Conservation (phyloP, 2,113 vertebrate species). For the Hyla sarda region DNA sequence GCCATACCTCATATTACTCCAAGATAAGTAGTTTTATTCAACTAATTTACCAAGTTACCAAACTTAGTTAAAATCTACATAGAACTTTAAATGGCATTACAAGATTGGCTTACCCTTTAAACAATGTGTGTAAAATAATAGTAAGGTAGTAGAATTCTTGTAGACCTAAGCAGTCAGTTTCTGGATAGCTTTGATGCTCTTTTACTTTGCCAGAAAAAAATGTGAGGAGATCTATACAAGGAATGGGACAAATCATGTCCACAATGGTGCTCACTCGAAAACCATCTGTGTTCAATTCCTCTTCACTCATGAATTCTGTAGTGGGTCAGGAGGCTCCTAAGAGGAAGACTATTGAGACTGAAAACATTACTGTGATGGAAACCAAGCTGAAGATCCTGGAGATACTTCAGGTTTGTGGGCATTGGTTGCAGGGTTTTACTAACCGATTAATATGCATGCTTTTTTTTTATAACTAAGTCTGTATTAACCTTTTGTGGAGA, state of each 20-base stretch:
- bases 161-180: too few relatives aligned
- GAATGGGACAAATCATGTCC: constrained; percentile 97
- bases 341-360: constrained; percentile 84
- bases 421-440: not conserved
- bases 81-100: too few relatives aligned
- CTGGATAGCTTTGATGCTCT: not conserved
- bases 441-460: not conserved
- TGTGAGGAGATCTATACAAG: constrained; percentile 92
- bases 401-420: constrained; percentile 87
- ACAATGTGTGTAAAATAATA: not conserved
- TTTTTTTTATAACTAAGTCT: not conserved
- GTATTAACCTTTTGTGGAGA: not conserved
- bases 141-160: not conserved
- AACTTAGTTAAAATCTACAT: too few relatives aligned
- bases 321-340: constrained; percentile 73
- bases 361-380: constrained; percentile 96
- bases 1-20: too few relatives aligned
- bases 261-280: constrained; percentile 97
- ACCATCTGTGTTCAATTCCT: constrained; percentile 81
- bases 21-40: too few relatives aligned
- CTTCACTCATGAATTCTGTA: constrained; percentile 66
- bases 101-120: not conserved
- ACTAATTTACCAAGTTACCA: too few relatives aligned
- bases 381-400: constrained; percentile 97
- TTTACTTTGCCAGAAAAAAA: constrained; percentile 80